Conservation (phyloP, 2,113 vertebrate species). For the Talpa occidentalis region DNA sequence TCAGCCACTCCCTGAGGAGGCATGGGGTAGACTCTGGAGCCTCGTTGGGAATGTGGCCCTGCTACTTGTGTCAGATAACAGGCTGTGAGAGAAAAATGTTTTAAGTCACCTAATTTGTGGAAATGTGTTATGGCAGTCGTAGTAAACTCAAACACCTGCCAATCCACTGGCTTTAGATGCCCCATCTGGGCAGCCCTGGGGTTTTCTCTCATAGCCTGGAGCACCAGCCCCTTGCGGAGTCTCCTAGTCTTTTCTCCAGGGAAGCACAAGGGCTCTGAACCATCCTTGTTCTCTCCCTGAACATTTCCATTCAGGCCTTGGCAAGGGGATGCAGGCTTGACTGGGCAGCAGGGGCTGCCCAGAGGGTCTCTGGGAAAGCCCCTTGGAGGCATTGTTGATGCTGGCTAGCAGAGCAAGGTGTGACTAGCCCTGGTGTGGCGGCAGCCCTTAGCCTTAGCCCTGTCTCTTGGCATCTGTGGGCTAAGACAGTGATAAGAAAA, state of each 20-base stretch:
- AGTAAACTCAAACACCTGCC: background rate
- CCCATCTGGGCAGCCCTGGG: fast-evolving
- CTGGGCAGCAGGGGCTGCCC: background rate
- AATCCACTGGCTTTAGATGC: too few relatives aligned
- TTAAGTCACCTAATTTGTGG: background rate
- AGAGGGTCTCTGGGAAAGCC: background rate
- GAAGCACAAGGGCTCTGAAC: background rate
- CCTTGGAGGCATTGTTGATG: background rate
- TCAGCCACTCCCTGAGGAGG: background rate
- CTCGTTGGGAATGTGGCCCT: background rate
- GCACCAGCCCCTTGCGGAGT: background rate
- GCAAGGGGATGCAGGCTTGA: background rate
- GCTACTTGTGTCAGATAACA: background rate
- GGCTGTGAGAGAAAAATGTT: background rate
- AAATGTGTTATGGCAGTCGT: background rate
- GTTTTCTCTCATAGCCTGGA: fast-evolving
- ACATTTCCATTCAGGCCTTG: background rate
- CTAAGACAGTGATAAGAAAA: background rate
- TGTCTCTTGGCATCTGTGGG: background rate
- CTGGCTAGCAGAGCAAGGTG: fast-evolving
- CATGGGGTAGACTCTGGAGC: too few relatives aligned
- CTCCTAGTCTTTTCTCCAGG: background rate
- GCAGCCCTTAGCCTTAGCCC: background rate
- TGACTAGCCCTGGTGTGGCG: fast-evolving
- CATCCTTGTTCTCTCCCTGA: background rate